Base-by-base conservation (phyloP, 2,113 vertebrate species). In the Ondatra zibethicus region DNA sequence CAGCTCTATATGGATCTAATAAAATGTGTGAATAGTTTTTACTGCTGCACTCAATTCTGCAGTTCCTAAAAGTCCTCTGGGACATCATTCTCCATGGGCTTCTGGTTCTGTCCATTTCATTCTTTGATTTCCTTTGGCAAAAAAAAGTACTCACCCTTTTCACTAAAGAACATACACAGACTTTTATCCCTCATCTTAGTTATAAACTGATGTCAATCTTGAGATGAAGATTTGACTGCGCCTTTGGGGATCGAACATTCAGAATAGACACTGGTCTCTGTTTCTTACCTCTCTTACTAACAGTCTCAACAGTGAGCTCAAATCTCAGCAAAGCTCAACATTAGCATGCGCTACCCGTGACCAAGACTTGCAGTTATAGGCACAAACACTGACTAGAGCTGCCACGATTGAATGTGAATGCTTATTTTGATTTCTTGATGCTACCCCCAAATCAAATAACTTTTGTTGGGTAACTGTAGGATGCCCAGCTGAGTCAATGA, bases 381-480 rank as follows among this genome's bases (percentile, higher is more conserved):
- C 82, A 96, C 93, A 72, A 87, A 88, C 58, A 95, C 90, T 89
- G 77, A 94, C 55, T 96, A 85, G 3, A 31, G 50, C 66, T 70
- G 50, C 75, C 82, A 96, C 42, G 80, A 65, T 50, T 14, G 25
- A 52, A 85, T 92, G 90, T 88, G 89, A 96, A 97, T 80, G 73
- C 78, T 97, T 92, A 89, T 92, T 97, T 97, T 97, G 58, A 96
- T 96, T 97, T 97, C 88, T 93, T 85, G 21, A 72, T 52, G 90
- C 47, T 92, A 95, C 66, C 68, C 33, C 33, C 27, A 92, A 94
- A 92, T 80, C 91, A 96, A 52, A 0, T 36, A 97, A 95, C 31
- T 97, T 97, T 96, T 96, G 93, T 97, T 1, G 95, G 55, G 58
- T 36, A 85, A 93, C 85, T 95, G 39, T 0, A 76, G 75, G 33